These are phyloP conservation scores for Archaeoteleia sp. DNA, from an alignment of 2,888 invertebrate species.

Conservation along the genomic window DNA sequence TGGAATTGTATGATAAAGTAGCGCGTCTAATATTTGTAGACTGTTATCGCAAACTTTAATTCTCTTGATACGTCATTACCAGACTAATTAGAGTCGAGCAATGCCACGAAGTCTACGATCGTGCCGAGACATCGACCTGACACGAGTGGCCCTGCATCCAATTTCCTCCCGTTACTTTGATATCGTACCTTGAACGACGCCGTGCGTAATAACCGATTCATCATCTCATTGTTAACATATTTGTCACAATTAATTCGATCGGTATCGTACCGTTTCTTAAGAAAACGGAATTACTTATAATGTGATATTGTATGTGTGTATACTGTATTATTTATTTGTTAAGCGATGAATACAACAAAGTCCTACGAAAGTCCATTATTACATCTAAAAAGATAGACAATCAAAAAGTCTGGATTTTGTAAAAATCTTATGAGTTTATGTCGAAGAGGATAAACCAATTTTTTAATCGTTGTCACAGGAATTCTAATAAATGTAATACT, in stretches of 20 bases:
- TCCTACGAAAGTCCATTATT: too few species aligned
- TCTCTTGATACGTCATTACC: constrained; percentile 66
- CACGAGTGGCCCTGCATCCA: constrained; percentile 64
- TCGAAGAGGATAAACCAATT: too few species aligned
- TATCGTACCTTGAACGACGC: constrained; percentile 36
- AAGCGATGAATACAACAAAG: too few species aligned
- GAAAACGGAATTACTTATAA: constrained; percentile 21
- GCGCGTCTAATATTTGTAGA: constrained; percentile 31
- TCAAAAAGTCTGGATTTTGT: too few species aligned
- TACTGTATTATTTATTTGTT: too few species aligned
- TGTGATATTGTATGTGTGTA: too few species aligned
- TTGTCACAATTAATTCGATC: constrained; percentile 33
- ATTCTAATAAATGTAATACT: too few species aligned
- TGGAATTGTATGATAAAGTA: constrained; percentile 52
- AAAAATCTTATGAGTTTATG: too few species aligned
- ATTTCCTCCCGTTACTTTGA: constrained; percentile 68
- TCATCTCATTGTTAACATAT: constrained; percentile 40
- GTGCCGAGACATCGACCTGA: constrained; percentile 64
- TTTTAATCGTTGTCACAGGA: too few species aligned
- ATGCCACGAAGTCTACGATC: constrained; percentile 59
- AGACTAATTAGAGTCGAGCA: constrained; percentile 68
- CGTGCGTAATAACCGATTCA: constrained; percentile 37
- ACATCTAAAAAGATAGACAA: too few species aligned
- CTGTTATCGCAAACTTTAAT: constrained; percentile 63
- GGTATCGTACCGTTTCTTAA: constrained; percentile 29